Evolutionary conservation across 2,113 vertebrate species (phyloP).

Genomic region (cattle (Bos taurus)): ARS-UCD2.0 NC_082638.1:3068001-3068500

Average conservation of each 20-base stretch:
- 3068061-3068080: too few relatives aligned
- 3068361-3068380: neutral
- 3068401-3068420: neutral
- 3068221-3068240: neutral
- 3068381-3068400: neutral
- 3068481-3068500: rapidly evolving
- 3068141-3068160: neutral
- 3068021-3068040: neutral
- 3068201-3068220: neutral
- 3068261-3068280: neutral
- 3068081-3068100: neutral
- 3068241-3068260: neutral
- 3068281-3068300: neutral
- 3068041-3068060: rapidly evolving
- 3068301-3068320: neutral
- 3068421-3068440: neutral
- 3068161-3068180: too few relatives aligned
- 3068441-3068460: neutral
- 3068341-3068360: neutral
- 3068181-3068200: neutral
- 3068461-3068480: neutral
- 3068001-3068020: neutral
- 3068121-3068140: rapidly evolving
- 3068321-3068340: neutral
- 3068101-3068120: neutral